A percentile compares a stretch with the other conserved stretches of the same genome.
Evolutionary conservation across 2,797 vertebrate genomes (phyloP).

Genomic region (Eulemur albifrons): DNA sequence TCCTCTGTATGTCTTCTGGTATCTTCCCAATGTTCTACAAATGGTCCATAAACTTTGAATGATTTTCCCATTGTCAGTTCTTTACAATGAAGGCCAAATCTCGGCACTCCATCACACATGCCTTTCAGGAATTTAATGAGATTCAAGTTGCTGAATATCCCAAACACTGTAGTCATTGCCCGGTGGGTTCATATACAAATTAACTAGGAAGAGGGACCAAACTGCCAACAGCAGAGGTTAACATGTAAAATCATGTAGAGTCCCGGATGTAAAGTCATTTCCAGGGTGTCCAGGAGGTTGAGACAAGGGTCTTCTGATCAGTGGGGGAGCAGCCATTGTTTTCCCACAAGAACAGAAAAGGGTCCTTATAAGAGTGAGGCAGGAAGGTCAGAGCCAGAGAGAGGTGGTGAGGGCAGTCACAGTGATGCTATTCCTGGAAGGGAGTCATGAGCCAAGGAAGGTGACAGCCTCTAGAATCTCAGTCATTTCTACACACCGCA

Average conservation of each 20-base stretch:
- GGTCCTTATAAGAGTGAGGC: not conserved
- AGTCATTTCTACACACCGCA: not conserved
- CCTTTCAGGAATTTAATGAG: not conserved
- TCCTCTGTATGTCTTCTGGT: not conserved
- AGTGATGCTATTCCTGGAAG: not conserved
- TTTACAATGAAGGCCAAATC: not conserved
- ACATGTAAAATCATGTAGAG: not conserved
- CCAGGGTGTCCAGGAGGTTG: not conserved
- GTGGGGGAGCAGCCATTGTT: not conserved
- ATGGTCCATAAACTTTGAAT: not conserved
- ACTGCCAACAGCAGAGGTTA: not conserved
- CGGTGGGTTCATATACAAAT: not conserved
- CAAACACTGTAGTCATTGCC: not conserved
- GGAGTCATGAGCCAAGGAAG: not conserved
- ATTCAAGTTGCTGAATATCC: not conserved
- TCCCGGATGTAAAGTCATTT: not conserved
- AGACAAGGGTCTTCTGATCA: not conserved
- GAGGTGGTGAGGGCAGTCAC: too few relatives aligned
- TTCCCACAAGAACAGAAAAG: not conserved
- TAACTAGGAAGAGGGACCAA: not conserved
- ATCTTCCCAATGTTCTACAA: slow-evolving; percentile 32
- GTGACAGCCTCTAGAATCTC: not conserved
- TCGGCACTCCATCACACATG: not conserved
- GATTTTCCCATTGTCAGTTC: not conserved
- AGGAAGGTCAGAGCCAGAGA: not conserved